Evolutionary conservation across 2,113 vertebrate species (phyloP), one percentile per base, ranked within the genome.

Genomic region (Laticauda colubrina): DNA sequence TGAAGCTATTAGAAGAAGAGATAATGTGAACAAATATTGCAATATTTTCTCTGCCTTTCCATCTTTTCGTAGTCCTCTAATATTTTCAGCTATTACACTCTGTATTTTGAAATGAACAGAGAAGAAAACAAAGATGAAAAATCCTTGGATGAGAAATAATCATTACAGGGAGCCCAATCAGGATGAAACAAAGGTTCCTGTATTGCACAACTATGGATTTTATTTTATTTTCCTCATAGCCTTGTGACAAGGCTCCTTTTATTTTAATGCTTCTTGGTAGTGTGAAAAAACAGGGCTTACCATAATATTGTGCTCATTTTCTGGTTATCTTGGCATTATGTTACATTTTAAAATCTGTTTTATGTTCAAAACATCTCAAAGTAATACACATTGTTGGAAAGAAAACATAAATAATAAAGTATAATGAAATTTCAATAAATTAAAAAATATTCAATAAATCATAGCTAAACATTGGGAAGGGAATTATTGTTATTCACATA

Each of bases 21-120:
- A 95, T 92, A 43, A n/a, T 95, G 86, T 93, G 48, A 57, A 94
- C 64, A 93, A 12, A 54, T 26, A 21, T 39, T 90, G 48, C 53
- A 18, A 93, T 24, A 92, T 61, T 54, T 81, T 39, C 18, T 81
- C 43, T 12, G 29, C 90, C 39, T 69, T 81, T 87, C 20, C 54
- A 53, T 89, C 87, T 93, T 94, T 51, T n/a, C 9, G n/a, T 53
- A 92, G 15, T 4, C 87, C 61, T 43, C 8, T 1, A 87, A 45
- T 43, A 88, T 61, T 87, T 81, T 91, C 64, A 5, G 1, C 24
- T 48, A 43, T n/a, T 51, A 14, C 81, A 29, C 15, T 23, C 12
- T 45, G 39, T 53, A 85, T 26, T 54, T 34, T 85, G 53, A 56
- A 81, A 85, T 6, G 23, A 90, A 24, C n/a, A 90, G 24, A 34